Evolutionary conservation across 2,888 invertebrate species (phyloP), one percentile per base, ranked within the genome.

Genomic region (Aromia moschata): DNA sequence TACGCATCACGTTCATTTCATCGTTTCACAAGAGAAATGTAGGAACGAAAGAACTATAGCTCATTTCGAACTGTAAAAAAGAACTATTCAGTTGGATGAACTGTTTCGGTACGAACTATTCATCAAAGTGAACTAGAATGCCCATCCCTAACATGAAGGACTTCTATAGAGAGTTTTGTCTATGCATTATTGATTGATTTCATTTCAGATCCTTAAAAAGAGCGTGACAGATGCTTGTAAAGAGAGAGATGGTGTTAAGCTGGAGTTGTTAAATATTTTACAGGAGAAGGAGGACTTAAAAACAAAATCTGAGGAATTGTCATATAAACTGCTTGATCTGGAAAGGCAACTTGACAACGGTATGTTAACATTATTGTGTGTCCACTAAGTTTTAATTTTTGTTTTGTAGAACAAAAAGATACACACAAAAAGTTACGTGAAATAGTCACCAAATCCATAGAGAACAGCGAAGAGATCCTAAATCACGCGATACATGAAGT

Each of bases 231-330:
- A 87, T 75, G 83, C 86, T 38, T 84, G 86, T 56, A 84, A 83
- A 58, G 87, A 89, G 77, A 86, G 87, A 80, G 82, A 87, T 74
- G 84, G 82, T 55, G 82, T 88, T 14, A 88, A 88, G 82, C 84
- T 83, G 71, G 86, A 88, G 74, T 78, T 88, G 54, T 86, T 89
- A 81, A 88, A 87, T 72, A 79, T 89, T 63, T 80, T 87, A 61
- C 84, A 87, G 73, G 88, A 90, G 75, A 90, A 90, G 77, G 84
- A 86, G 64, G 85, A 87, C 59, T 78, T 90, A 15, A 70, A 70
- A 44, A 62, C 64, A 43, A 70, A 71, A 63, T 67, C 74, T 2
- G 72, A 72, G 36, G 72, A 76, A 54, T 59, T 77, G 36, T 68
- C 69, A 1, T 67, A 65, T 43, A 77, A 75, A 69, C 53, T 78